Conservation (phyloP, 1,140 invertebrate genomes). For the Paraescarpia echinospica region DNA sequence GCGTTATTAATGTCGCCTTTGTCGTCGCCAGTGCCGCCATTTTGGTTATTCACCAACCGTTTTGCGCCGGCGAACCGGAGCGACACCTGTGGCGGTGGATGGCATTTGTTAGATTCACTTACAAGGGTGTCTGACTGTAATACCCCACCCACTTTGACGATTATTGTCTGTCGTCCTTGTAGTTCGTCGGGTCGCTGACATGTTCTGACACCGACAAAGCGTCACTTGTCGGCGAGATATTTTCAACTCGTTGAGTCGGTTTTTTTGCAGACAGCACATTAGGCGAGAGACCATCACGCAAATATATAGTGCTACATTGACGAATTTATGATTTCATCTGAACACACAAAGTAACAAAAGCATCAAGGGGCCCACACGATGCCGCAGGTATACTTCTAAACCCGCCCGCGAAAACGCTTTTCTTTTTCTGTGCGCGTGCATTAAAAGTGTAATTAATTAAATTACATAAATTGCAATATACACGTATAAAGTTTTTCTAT, state of each 20-base stretch:
- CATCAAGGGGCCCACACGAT: not conserved
- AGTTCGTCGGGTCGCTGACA: not conserved
- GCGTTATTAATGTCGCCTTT: not conserved
- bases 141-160: not conserved
- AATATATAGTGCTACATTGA: not conserved
- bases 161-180: not conserved
- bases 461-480: too few relatives aligned
- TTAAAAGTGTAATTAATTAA: not conserved
- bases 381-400: not conserved
- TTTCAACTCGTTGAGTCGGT: not conserved
- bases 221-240: not conserved
- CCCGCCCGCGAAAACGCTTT: not conserved
- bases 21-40: not conserved
- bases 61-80: slow-evolving; percentile 2
- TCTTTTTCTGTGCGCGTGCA: not conserved
- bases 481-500: not conserved
- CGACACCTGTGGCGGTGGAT: not conserved
- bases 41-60: not conserved
- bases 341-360: not conserved
- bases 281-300: not conserved
- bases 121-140: not conserved
- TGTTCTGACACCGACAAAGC: not conserved
- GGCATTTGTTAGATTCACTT: not conserved
- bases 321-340: not conserved
- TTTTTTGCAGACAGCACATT: not conserved